These are phyloP conservation scores for Laterallus jamaicensis DNA, from an alignment of 2,113 vertebrate species.

Conservation along the genomic window DNA sequence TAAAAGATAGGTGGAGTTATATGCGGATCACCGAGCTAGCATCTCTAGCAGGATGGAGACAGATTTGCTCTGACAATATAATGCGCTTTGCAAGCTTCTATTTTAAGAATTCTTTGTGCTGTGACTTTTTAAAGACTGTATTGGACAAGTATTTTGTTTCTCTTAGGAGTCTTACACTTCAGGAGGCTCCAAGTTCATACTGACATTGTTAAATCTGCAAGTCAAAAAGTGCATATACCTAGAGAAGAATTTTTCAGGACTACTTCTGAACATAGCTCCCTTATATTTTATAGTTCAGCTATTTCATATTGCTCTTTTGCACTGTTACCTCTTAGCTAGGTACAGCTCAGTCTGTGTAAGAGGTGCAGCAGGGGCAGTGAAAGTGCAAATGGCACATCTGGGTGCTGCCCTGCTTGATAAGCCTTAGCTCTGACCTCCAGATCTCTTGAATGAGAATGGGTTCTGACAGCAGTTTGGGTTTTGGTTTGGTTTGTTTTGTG, in stretches of 20 bases:
- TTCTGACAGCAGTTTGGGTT: neutral
- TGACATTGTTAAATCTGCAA: neutral
- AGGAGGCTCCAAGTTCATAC: neutral
- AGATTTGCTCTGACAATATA: slow-evolving; percentile 57
- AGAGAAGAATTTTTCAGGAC: neutral
- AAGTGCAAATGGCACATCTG: neutral
- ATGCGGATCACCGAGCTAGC: neutral
- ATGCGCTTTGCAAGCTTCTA: slow-evolving; percentile 45
- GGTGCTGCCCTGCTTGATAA: neutral
- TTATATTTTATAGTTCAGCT: neutral
- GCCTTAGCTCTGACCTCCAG: neutral
- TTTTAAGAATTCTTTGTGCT: slow-evolving; percentile 48
- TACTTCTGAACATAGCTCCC: neutral
- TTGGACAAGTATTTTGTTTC: slow-evolving; percentile 27
- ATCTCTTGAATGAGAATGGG: neutral
- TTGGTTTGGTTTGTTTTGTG: neutral
- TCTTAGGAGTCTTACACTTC: neutral
- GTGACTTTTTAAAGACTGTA: neutral
- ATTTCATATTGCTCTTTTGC: neutral
- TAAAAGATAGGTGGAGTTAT: slow-evolving; percentile 24
- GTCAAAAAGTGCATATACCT: rapidly evolving
- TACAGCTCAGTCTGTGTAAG: neutral
- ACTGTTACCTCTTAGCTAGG: neutral
- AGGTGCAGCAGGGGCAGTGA: neutral
- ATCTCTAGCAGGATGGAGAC: slow-evolving; percentile 12